A percentile compares a stretch with the other conserved stretches of the same genome.
Evolutionary conservation across 2,113 vertebrate genomes (phyloP).

Genomic region (Barnardius zonarius): DNA sequence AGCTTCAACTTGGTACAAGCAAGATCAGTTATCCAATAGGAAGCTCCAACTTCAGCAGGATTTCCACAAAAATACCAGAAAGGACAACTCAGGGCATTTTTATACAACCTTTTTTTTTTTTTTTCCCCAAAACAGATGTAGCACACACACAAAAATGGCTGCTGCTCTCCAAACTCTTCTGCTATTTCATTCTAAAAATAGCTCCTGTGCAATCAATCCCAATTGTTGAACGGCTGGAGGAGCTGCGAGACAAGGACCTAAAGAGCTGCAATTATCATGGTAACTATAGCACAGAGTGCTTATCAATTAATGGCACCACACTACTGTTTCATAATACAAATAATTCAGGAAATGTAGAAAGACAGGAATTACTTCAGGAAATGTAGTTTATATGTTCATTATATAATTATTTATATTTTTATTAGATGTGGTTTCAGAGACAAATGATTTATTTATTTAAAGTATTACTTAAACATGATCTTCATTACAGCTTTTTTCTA

Average conservation of each 20-base stretch:
- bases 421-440: constrained; percentile 34
- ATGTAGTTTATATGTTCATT: constrained; percentile 23
- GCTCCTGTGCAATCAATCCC: constrained; percentile 47
- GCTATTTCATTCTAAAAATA: constrained; percentile 39
- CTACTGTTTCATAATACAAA: constrained; percentile 43
- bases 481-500: constrained; percentile 3
- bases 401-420: constrained; percentile 46
- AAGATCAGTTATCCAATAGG: not conserved
- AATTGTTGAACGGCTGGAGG: constrained; percentile 29
- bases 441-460: constrained; percentile 42
- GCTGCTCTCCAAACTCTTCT: constrained; percentile 35
- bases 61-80: not conserved
- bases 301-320: not conserved
- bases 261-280: constrained; percentile 32
- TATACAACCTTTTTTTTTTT: not conserved
- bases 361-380: constrained; percentile 59
- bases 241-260: not conserved
- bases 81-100: constrained; percentile 1
- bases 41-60: constrained; percentile 1
- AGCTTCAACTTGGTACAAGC: not conserved
- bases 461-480: constrained; percentile 12
- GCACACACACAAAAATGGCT: constrained; percentile 11
- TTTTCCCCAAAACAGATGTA: not conserved
- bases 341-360: constrained; percentile 45
- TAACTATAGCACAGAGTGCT: not conserved